These are phyloP conservation scores for Calliopsis andreniformis DNA, from an alignment of 1,140 invertebrate genomes.

Conservation along the genomic window DNA sequence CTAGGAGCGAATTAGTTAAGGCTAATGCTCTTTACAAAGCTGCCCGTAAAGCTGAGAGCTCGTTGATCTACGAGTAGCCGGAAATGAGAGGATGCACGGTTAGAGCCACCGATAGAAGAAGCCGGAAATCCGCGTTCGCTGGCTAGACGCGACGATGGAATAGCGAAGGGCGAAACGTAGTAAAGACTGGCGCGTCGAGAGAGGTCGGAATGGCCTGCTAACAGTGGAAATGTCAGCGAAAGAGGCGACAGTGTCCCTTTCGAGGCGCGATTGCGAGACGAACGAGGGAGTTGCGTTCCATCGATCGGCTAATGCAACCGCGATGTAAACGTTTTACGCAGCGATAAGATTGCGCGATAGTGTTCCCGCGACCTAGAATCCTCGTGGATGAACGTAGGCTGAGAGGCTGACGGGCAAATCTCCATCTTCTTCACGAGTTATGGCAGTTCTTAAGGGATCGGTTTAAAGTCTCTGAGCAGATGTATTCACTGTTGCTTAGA, in stretches of 20 bases:
- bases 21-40: no score
- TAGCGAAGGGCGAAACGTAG: background rate
- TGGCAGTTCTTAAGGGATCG: background rate
- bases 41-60: background rate
- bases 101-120: constrained; percentile 43
- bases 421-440: background rate
- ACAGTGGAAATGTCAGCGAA: constrained; percentile 4
- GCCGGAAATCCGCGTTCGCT: constrained; percentile 19
- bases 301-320: constrained; percentile 10
- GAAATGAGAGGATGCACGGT: constrained; percentile 36
- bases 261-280: constrained; percentile 1
- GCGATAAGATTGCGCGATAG: background rate
- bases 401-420: background rate
- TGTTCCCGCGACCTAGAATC: background rate
- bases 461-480: background rate
- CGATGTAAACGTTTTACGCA: background rate
- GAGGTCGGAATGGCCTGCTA: background rate
- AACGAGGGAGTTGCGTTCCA: background rate
- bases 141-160: constrained; percentile 13
- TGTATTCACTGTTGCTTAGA: background rate
- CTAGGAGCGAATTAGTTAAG: constrained; percentile 10
- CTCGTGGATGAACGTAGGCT: background rate
- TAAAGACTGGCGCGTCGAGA: background rate
- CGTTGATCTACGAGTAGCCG: constrained; percentile 37
- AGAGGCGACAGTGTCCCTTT: background rate